Conservation (phyloP, 1,140 invertebrate genomes). For the Manduca sexta region DNA sequence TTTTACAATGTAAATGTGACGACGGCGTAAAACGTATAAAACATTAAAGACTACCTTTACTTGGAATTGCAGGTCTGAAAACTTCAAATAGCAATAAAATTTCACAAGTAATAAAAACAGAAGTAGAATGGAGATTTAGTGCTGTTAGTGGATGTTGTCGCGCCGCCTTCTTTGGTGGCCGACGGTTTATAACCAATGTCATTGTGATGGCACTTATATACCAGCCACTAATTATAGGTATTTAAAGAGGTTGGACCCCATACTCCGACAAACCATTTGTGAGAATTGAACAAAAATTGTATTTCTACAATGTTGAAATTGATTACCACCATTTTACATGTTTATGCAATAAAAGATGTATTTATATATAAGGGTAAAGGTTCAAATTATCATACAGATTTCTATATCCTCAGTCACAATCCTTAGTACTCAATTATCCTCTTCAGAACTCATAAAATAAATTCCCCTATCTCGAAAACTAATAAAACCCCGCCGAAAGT, state of each 20-base stretch:
- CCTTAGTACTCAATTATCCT: too few species aligned
- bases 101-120: conserved; percentile 43
- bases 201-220: conserved; percentile 33
- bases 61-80: conserved; percentile 9
- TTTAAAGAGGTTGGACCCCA: background rate
- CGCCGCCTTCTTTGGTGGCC: conserved; percentile 23
- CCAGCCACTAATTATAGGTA: conserved; percentile 34
- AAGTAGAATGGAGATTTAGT: conserved; percentile 42
- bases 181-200: conserved; percentile 43
- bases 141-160: conserved; percentile 30
- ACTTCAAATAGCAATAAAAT: conserved; percentile 30
- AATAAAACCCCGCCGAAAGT: conserved; percentile 11
- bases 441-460: too few species aligned
- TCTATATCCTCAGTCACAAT: too few species aligned
- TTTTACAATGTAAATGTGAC: background rate
- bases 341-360: too few species aligned
- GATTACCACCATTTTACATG: too few species aligned
- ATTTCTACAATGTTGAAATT: too few species aligned
- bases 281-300: too few species aligned
- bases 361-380: too few species aligned
- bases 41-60: conserved; percentile 1
- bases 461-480: background rate
- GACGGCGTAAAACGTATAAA: background rate
- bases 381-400: too few species aligned
- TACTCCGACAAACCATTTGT: too few species aligned